A percentile compares a stretch with the other conserved stretches of the same genome.
Evolutionary conservation across 2,888 invertebrate species (phyloP).

Genomic region (Dynastes hyllus): DNA sequence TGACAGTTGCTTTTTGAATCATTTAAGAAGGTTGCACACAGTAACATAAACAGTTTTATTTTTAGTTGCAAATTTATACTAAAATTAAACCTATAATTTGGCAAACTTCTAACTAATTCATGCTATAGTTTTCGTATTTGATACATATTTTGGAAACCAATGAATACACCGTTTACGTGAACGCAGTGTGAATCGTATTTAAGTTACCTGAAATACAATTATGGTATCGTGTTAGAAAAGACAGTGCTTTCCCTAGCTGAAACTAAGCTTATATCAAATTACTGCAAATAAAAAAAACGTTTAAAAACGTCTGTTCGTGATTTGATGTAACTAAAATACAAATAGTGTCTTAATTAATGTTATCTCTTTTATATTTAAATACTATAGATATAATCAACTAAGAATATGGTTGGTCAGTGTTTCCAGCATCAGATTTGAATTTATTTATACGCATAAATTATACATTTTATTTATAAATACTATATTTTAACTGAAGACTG

Average conservation of each 20-base stretch:
- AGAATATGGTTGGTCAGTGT: no score
- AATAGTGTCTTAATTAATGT: not conserved
- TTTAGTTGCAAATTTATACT: slow-evolving; percentile 28
- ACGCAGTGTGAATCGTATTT: not conserved
- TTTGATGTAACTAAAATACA: not conserved
- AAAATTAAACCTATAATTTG: slow-evolving; percentile 42
- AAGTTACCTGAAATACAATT: no score
- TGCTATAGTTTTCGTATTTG: slow-evolving; percentile 23
- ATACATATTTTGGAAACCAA: not conserved
- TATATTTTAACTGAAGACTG: not conserved
- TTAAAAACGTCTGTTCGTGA: no score
- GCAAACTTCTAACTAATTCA: slow-evolving; percentile 29
- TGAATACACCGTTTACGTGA: slow-evolving; percentile 9
- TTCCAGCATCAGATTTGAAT: no score
- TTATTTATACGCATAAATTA: not conserved
- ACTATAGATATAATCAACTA: no score
- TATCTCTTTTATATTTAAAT: no score
- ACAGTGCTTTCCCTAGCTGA: no score
- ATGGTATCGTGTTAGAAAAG: no score
- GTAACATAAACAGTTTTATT: slow-evolving; percentile 16
- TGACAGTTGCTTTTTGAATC: not conserved
- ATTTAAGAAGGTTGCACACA: not conserved
- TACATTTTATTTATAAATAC: not conserved
- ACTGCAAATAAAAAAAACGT: no score
- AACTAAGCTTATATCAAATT: no score